A percentile compares a stretch with the other conserved stretches of the same genome.
These are phyloP conservation scores for Palythoa grandis DNA, from an alignment of 92 coral and sea anemone species.

Conservation along the genomic window DNA sequence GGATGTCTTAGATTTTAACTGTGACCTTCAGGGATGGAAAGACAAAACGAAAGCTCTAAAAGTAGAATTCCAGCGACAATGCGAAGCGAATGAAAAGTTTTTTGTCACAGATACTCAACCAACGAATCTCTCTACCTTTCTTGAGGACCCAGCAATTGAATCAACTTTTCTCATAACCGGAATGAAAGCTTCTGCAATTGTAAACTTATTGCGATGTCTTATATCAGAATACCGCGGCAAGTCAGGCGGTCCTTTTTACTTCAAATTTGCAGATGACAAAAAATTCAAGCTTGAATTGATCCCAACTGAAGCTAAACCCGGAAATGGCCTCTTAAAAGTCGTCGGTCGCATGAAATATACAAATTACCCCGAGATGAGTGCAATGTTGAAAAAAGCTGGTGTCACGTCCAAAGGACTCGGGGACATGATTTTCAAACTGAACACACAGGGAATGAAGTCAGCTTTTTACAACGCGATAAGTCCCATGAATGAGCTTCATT, in stretches of 20 bases:
- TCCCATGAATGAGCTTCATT: constrained; percentile 91
- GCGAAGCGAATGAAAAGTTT: constrained; percentile 80
- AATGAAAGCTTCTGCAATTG: constrained; percentile 71
- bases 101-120: constrained; percentile 55
- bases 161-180: constrained; percentile 66
- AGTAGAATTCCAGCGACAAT: constrained; percentile 73
- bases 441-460: constrained; percentile 82
- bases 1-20: constrained; percentile 38
- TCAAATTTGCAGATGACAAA: constrained; percentile 89
- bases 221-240: constrained; percentile 64
- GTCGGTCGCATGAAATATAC: constrained; percentile 85
- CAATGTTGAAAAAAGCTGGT: constrained; percentile 70
- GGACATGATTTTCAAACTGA: constrained; percentile 76
- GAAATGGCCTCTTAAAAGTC: constrained; percentile 79
- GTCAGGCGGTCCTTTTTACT: constrained; percentile 73
- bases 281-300: constrained; percentile 81
- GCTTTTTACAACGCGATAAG: constrained; percentile 88
- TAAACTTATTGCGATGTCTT: constrained; percentile 69
- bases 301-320: constrained; percentile 82
- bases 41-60: constrained; percentile 85
- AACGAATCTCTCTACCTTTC: constrained; percentile 49
- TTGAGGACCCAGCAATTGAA: constrained; percentile 45
- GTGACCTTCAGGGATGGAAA: constrained; percentile 66
- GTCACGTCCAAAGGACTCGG: constrained; percentile 88
- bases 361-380: constrained; percentile 76